phyloP scores from a whole-genome alignment of 2,113 vertebrate genomes.

The Peucedramus taeniatus region DNA sequence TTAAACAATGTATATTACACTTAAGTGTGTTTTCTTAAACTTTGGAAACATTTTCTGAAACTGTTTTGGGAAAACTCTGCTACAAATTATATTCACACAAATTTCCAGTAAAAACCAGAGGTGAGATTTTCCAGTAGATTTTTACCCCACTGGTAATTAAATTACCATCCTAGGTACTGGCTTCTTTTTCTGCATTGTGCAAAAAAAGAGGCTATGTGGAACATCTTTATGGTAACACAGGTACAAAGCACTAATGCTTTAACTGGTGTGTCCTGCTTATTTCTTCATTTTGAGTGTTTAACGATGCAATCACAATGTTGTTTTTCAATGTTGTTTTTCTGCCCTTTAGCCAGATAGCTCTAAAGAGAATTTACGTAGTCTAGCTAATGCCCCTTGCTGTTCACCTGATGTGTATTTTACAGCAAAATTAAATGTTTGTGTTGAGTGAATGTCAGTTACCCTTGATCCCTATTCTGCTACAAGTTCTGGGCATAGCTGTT shows the following conservation, averaged over 20 bases:
- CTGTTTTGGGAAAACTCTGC: neutral
- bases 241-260: neutral
- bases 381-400: neutral
- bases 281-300: conserved; percentile 55
- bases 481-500: neutral
- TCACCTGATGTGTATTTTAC: neutral
- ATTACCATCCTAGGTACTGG: neutral
- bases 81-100: neutral
- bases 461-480: neutral
- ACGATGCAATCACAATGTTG: neutral
- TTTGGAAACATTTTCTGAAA: neutral
- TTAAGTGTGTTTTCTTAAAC: neutral
- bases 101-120: neutral
- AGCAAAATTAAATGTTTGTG: neutral
- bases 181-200: neutral
- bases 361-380: neutral
- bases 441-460: neutral
- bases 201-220: neutral
- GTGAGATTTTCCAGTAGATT: neutral
- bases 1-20: neutral
- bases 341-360: neutral
- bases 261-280: neutral
- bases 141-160: neutral
- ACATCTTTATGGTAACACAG: neutral
- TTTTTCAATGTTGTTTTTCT: conserved; percentile 12